Evolutionary conservation across 2,113 vertebrate genomes (phyloP), one percentile per base, ranked within the genome.

Genomic region (Scomber colias): DNA sequence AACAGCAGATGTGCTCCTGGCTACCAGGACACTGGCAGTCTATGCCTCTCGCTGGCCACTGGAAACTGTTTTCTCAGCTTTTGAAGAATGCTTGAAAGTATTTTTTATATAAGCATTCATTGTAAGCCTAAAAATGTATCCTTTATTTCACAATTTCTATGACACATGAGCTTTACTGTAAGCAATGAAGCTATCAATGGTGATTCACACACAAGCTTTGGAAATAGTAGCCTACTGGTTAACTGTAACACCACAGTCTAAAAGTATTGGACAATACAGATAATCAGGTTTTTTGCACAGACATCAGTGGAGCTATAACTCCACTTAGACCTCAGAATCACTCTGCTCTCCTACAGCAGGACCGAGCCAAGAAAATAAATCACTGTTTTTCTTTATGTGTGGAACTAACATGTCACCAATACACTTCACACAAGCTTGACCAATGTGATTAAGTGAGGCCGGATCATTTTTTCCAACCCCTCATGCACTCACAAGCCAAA

Each of bases 1-100:
- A 19, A 57, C 73, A 84, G 68, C 86, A 89, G 77, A 89, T 81
- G 78, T 86, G 71, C 3, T 72, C 54, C 75, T 70, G 68, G 57
- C 71, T 51, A 60, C 66, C 54, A 50, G 57, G 10, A 84, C 78
- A 77, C 54, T 70, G 60, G 27, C 40, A 64, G 51, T 74, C 72
- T 67, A 31, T 71, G 49, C 48, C 63, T 19, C 27, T 30, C 4
- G 1, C 14, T 16, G 27, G 31, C 15, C 54, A 60, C 11, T 56
- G 55, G 35, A 81, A 65, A 70, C 69, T 11, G 5, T 40, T 27
- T 71, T 65, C 45, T 48, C 11, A 71, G 53, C 56, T 69, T 54
- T 57, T 16, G 0, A 48, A 45, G 19, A 11, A 17, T 21, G 12
- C 40, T 49, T 3, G 17, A 21, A n/a, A n/a, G 21, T 10, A 8